Conservation (phyloP, 2,888 invertebrate genomes). For the Thecocarcelia acutangulata region DNA sequence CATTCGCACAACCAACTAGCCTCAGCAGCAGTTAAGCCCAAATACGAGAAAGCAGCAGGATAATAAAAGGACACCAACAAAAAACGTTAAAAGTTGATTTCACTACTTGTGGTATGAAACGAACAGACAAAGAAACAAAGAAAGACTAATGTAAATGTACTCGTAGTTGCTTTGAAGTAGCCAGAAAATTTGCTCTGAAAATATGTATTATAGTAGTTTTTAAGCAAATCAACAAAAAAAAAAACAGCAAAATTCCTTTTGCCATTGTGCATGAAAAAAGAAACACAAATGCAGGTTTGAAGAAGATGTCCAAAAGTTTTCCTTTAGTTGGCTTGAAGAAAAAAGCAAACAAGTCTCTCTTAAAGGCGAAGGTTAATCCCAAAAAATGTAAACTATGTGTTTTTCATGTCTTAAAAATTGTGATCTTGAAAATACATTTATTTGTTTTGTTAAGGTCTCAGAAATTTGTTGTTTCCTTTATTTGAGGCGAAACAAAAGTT, state of each 20-base stretch:
- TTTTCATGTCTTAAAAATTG: slow-evolving; percentile 14
- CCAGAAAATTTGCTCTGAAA: slow-evolving; percentile 28
- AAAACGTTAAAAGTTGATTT: too few relatives aligned
- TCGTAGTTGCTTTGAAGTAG: neutral
- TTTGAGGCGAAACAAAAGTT: slow-evolving; percentile 27
- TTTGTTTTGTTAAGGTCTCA: slow-evolving; percentile 19
- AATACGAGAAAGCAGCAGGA: neutral
- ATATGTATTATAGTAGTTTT: too few relatives aligned
- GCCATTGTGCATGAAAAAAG: slow-evolving; percentile 1
- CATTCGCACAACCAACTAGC: neutral
- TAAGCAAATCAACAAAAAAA: slow-evolving; percentile 12
- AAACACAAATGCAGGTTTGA: neutral
- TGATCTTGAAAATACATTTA: slow-evolving; percentile 42
- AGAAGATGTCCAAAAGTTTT: neutral
- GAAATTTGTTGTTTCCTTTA: slow-evolving; percentile 6
- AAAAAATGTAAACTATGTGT: slow-evolving; percentile 25
- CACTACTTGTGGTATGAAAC: too few relatives aligned
- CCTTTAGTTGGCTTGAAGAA: too few relatives aligned
- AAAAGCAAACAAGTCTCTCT: neutral
- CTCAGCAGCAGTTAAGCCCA: slow-evolving; percentile 10
- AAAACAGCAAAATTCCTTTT: neutral
- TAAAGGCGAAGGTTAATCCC: slow-evolving; percentile 49
- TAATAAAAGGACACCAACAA: neutral
- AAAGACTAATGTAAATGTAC: neutral
- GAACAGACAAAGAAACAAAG: neutral